Evolutionary conservation across 2,113 vertebrate genomes (phyloP).

Genomic region (Beaufortia kweichowensis): DNA sequence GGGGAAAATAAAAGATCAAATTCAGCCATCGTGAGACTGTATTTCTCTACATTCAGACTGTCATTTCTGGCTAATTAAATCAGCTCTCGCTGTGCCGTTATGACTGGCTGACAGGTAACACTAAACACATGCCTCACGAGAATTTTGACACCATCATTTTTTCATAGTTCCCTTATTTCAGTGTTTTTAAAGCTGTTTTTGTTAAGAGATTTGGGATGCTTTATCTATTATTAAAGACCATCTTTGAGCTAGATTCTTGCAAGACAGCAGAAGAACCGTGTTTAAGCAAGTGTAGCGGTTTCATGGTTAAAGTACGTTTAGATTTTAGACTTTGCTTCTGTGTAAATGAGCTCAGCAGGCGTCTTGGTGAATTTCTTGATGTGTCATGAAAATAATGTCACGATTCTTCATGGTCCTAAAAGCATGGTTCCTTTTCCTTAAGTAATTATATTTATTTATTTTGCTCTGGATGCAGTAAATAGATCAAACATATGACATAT

Average conservation of each 20-base stretch:
- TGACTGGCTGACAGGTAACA: constrained; percentile 47
- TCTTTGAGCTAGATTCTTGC: not conserved
- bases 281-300: not conserved
- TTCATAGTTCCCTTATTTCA: not conserved
- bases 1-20: constrained; percentile 30
- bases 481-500: too few relatives aligned
- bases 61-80: constrained; percentile 55
- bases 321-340: too few relatives aligned
- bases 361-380: too few relatives aligned
- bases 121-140: constrained; percentile 40
- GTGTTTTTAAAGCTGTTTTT: not conserved
- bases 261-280: not conserved
- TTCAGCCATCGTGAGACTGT: constrained; percentile 25
- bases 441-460: too few relatives aligned
- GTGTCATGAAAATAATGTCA: too few relatives aligned
- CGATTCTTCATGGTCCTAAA: too few relatives aligned
- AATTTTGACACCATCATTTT: constrained; percentile 1
- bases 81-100: constrained; percentile 24
- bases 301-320: too few relatives aligned
- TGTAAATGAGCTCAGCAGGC: too few relatives aligned
- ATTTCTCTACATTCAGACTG: constrained; percentile 20
- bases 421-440: too few relatives aligned
- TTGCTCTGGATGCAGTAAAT: too few relatives aligned
- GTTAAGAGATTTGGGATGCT: too few relatives aligned
- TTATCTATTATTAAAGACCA: not conserved